Conservation (phyloP, 2,797 vertebrate genomes). For the Ciconia nigra region DNA sequence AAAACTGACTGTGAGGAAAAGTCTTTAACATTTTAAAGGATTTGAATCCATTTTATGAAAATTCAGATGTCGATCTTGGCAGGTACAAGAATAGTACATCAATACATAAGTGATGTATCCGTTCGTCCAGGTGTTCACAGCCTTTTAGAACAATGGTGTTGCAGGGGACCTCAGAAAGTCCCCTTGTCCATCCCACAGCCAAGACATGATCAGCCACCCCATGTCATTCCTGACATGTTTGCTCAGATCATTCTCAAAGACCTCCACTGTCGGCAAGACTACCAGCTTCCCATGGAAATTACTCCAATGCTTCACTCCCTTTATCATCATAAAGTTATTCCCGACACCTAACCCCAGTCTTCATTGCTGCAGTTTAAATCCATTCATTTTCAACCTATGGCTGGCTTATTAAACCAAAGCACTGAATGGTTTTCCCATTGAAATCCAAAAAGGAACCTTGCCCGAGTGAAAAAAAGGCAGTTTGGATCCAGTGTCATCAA, state of each 20-base stretch:
- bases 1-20: conserved; percentile 77
- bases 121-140: not conserved
- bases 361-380: not conserved
- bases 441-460: not conserved
- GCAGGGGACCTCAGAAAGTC: not conserved
- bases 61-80: conserved; percentile 33
- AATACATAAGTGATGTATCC: not conserved
- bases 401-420: not conserved
- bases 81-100: not conserved
- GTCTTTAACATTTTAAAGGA: conserved; percentile 74
- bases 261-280: not conserved
- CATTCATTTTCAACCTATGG: not conserved
- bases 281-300: not conserved
- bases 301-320: not conserved
- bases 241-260: not conserved
- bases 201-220: not conserved
- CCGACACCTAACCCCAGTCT: not conserved
- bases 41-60: conserved; percentile 31
- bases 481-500: not conserved
- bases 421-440: not conserved
- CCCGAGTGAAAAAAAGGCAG: not conserved
- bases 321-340: not conserved
- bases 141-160: not conserved
- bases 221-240: not conserved
- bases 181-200: rapidly evolving